These are phyloP conservation scores for Acromyrmex echinatior DNA, from an alignment of 1,140 invertebrate genomes.

Conservation along the genomic window DNA sequence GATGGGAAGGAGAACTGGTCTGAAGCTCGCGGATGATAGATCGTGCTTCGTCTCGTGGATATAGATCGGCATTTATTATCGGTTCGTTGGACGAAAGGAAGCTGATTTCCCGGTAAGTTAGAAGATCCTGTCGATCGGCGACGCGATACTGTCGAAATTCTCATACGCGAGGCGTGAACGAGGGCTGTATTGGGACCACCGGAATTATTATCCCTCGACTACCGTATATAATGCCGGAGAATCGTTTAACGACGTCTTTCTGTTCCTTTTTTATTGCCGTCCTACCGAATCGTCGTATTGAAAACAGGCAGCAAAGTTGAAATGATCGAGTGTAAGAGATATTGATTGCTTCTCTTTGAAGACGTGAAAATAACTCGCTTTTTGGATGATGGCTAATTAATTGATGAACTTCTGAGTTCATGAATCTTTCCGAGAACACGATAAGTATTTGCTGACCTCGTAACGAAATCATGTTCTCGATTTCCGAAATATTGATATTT, in stretches of 20 bases:
- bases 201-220: conserved; percentile 62
- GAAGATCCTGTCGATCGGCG: conserved; percentile 62
- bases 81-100: conserved; percentile 45
- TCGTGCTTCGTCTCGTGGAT: conserved; percentile 77
- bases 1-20: neutral
- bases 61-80: conserved; percentile 80
- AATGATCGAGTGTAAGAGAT: conserved; percentile 1
- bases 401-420: neutral
- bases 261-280: neutral
- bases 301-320: neutral
- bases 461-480: neutral
- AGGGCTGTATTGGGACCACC: conserved; percentile 62
- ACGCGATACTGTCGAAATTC: conserved; percentile 77
- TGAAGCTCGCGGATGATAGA: conserved; percentile 73
- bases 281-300: neutral
- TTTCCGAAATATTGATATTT: neutral
- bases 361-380: neutral
- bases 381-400: neutral
- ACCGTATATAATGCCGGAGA: conserved; percentile 17
- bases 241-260: conserved; percentile 63
- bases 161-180: conserved; percentile 72
- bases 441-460: neutral
- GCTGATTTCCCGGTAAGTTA: conserved; percentile 68
- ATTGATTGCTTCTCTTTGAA: neutral
- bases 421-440: neutral